Evolutionary conservation across 2,888 invertebrate genomes (phyloP).

Genomic region (Selenia dentaria): DNA sequence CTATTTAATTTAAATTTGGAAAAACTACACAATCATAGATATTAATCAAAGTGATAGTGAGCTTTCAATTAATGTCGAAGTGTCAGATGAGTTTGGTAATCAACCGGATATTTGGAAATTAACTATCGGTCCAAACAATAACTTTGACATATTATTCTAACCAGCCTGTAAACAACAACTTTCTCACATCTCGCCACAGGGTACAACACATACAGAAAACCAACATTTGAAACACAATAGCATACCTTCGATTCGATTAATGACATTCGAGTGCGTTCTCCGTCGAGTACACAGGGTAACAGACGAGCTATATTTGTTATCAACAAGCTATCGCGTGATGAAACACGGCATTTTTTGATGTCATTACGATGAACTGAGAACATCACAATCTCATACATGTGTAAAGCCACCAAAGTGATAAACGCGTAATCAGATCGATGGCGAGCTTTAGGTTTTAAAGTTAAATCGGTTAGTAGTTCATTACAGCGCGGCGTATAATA

Average conservation of each 20-base stretch:
- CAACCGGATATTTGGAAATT: conserved; percentile 1
- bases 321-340: too few relatives aligned
- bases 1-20: too few relatives aligned
- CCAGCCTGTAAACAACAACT: conserved; percentile 24
- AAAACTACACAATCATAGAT: too few relatives aligned
- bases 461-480: too few relatives aligned
- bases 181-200: conserved; percentile 26
- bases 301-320: not conserved
- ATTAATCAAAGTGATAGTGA: not conserved
- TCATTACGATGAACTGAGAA: too few relatives aligned
- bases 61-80: not conserved
- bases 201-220: conserved; percentile 38
- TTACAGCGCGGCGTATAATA: too few relatives aligned
- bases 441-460: too few relatives aligned
- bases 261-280: conserved; percentile 59
- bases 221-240: conserved; percentile 77
- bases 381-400: too few relatives aligned
- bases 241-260: conserved; percentile 80
- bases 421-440: too few relatives aligned
- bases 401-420: too few relatives aligned
- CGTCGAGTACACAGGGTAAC: conserved; percentile 10
- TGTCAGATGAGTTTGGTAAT: not conserved
- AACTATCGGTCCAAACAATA: conserved; percentile 8
- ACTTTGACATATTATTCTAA: conserved; percentile 18
- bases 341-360: too few relatives aligned